A percentile compares a stretch with the other conserved stretches of the same genome.
Conservation (phyloP, 2,888 invertebrate genomes). For the Cheilosia variabilis region DNA sequence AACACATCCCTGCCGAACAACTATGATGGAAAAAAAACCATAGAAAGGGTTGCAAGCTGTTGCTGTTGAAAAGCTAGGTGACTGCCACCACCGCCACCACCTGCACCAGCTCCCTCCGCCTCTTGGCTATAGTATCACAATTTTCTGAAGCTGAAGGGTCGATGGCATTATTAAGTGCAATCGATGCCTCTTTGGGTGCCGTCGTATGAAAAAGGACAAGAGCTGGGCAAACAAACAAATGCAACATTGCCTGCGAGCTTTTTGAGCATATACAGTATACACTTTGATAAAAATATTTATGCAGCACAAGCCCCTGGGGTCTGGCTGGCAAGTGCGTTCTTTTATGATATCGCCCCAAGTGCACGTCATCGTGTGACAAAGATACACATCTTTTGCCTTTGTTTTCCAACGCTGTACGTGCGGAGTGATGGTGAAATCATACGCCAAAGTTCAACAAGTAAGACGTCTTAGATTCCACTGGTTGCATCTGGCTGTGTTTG, state of each 20-base stretch:
- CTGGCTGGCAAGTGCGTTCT: constrained; percentile 65
- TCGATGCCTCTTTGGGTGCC: constrained; percentile 50
- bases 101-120: background rate
- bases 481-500: constrained; percentile 12
- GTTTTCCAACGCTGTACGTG: constrained; percentile 48
- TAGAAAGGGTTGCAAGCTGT: constrained; percentile 48
- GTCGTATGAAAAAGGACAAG: constrained; percentile 29
- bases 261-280: constrained; percentile 36
- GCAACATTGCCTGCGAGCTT: constrained; percentile 34
- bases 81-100: constrained; percentile 14
- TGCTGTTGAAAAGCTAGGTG: constrained; percentile 52
- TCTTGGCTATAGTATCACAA: constrained; percentile 11
- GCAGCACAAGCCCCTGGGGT: constrained; percentile 44
- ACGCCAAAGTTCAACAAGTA: constrained; percentile 62
- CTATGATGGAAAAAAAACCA: constrained; percentile 11
- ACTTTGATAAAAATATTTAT: constrained; percentile 57
- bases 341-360: constrained; percentile 57
- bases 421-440: constrained; percentile 27
- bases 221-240: constrained; percentile 50
- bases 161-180: constrained; percentile 65
- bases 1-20: constrained; percentile 14
- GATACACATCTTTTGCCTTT: constrained; percentile 64
- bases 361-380: constrained; percentile 68
- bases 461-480: constrained; percentile 25
- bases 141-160: constrained; percentile 41